Percentiles rank a stretch among this genome's conserved stretches.
These are phyloP conservation scores for Siniperca chuatsi DNA, from an alignment of 2,113 vertebrate species.

Conservation along the genomic window DNA sequence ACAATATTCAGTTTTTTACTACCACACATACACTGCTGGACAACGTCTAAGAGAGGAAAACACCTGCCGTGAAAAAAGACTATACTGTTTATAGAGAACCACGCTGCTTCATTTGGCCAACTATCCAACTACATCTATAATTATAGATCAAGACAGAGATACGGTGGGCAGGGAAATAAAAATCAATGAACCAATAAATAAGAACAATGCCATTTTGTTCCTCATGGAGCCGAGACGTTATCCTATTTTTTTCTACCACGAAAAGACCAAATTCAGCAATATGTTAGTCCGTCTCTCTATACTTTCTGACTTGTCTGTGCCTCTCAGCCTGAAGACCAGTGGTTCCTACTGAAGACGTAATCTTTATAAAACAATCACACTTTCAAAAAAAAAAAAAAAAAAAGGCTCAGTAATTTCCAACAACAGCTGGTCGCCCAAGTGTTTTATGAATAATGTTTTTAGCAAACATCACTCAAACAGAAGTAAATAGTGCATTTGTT, in stretches of 20 bases:
- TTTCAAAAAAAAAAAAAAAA: too few species aligned
- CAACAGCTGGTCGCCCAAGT: too few species aligned
- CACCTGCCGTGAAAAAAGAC: not conserved
- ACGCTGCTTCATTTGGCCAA: too few species aligned
- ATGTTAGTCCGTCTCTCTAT: not conserved
- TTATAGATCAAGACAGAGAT: not conserved
- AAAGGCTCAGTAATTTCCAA: too few species aligned
- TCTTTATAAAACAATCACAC: too few species aligned
- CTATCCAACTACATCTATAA: not conserved
- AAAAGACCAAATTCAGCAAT: not conserved
- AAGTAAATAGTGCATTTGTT: not conserved
- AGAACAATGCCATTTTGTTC: not conserved
- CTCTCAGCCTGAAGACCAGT: too few species aligned
- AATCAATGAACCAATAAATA: too few species aligned
- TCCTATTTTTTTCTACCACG: not conserved
- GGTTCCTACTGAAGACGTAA: too few species aligned
- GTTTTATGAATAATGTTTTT: not conserved
- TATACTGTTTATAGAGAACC: not conserved
- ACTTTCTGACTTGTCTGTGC: too few species aligned
- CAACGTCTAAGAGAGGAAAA: not conserved
- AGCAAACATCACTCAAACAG: not conserved
- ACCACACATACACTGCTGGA: not conserved
- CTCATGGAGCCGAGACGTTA: too few species aligned
- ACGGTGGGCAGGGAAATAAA: not conserved
- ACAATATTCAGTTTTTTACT: not conserved